phyloP scores from a whole-genome alignment of 2,113 vertebrate species.

The Gasterosteus aculeatus region DNA sequence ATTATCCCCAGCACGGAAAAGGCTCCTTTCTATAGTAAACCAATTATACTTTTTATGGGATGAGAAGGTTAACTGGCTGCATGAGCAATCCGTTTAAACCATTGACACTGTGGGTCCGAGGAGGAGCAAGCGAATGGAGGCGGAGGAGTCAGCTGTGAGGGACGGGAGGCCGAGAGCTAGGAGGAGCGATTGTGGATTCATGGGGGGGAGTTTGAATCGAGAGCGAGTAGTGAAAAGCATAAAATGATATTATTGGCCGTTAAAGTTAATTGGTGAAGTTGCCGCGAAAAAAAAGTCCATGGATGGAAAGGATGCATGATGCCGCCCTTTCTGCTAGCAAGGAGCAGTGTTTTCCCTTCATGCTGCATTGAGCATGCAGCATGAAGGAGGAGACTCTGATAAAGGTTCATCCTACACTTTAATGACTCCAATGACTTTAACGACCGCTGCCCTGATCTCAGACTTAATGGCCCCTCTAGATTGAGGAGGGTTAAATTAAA shows the following conservation, averaged over 20 bases:
- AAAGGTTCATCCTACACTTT: constrained; percentile 54
- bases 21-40: constrained; percentile 90
- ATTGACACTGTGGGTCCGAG: constrained; percentile 72
- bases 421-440: constrained; percentile 77
- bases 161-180: constrained; percentile 22
- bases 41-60: constrained; percentile 91
- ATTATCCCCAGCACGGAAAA: constrained; percentile 88
- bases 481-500: constrained; percentile 77
- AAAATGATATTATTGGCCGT: constrained; percentile 78
- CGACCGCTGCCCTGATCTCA: constrained; percentile 74
- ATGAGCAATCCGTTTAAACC: constrained; percentile 81
- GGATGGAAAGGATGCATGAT: constrained; percentile 67
- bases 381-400: constrained; percentile 53
- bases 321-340: constrained; percentile 53
- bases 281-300: constrained; percentile 64
- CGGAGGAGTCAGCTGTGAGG: constrained; percentile 40
- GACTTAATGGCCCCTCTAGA: constrained; percentile 77
- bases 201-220: constrained; percentile 52
- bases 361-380: constrained; percentile 59
- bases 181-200: constrained; percentile 54
- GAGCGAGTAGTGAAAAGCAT: constrained; percentile 67
- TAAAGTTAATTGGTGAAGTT: constrained; percentile 83
- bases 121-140: constrained; percentile 55
- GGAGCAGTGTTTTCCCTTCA: constrained; percentile 67
- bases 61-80: constrained; percentile 88